Percentiles rank a stretch among this genome's conserved stretches.
phyloP scores from a whole-genome alignment of 1,140 invertebrate genomes.

The Mycetomoellerius zeteki region DNA sequence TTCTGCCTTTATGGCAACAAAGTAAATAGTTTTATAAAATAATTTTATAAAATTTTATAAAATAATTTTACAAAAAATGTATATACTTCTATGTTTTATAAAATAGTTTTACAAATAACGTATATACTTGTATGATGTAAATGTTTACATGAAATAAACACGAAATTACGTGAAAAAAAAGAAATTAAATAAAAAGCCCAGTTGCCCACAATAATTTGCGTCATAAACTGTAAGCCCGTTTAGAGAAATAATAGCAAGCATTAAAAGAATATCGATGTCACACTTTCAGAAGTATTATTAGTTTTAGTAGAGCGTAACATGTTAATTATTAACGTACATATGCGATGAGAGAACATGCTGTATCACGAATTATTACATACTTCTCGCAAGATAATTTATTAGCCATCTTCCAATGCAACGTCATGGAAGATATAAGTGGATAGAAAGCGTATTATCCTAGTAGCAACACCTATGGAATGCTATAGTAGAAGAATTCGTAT shows the following conservation, averaged over 20 bases:
- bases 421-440: slow-evolving; percentile 42
- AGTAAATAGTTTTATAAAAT: slow-evolving; percentile 32
- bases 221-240: slow-evolving; percentile 9
- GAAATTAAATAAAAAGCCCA: slow-evolving; percentile 9
- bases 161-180: slow-evolving; percentile 21
- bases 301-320: slow-evolving; percentile 14
- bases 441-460: slow-evolving; percentile 32
- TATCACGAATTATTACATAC: slow-evolving; percentile 41
- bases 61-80: too few relatives aligned
- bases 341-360: slow-evolving; percentile 7
- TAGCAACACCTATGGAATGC: slow-evolving; percentile 11
- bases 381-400: slow-evolving; percentile 36
- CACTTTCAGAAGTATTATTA: not conserved
- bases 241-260: slow-evolving; percentile 17
- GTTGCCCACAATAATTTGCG: slow-evolving; percentile 47
- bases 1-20: slow-evolving; percentile 88
- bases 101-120: not conserved
- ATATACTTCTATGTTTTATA: slow-evolving; percentile 4
- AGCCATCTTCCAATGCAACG: slow-evolving; percentile 29
- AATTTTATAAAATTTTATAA: too few relatives aligned
- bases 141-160: not conserved
- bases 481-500: slow-evolving; percentile 24
- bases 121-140: not conserved
- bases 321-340: slow-evolving; percentile 1
- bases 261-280: not conserved